These are phyloP conservation scores for Oreohelix idahoensis DNA, from an alignment of 1,140 invertebrate species.

Conservation along the genomic window DNA sequence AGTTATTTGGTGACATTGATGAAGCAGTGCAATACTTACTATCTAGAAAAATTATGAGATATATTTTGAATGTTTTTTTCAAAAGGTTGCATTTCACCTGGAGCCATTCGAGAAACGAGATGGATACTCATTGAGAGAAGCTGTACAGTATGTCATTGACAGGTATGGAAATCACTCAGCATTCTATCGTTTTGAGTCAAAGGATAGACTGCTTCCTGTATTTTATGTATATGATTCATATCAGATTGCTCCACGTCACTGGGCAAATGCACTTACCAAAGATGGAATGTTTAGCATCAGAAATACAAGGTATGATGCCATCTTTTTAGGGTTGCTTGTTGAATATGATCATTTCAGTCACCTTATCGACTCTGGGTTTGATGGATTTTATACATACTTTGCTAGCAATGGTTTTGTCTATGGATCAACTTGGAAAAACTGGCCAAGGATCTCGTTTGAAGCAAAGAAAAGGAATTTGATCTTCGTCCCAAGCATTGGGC, in stretches of 20 bases:
- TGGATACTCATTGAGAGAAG: slow-evolving; percentile 61
- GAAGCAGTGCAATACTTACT: too few species aligned
- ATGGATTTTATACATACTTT: slow-evolving; percentile 77
- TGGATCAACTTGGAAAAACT: slow-evolving; percentile 73
- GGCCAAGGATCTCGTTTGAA: slow-evolving; percentile 69
- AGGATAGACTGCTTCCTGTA: slow-evolving; percentile 68
- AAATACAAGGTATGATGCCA: slow-evolving; percentile 71
- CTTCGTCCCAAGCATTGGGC: slow-evolving; percentile 75
- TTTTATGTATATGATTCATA: slow-evolving; percentile 76
- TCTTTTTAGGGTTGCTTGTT: slow-evolving; percentile 74
- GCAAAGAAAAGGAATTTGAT: slow-evolving; percentile 67
- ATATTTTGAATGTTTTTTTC: neutral
- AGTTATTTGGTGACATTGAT: too few species aligned
- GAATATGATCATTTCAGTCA: slow-evolving; percentile 65
- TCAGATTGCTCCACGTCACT: slow-evolving; percentile 57
- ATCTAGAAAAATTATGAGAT: too few species aligned
- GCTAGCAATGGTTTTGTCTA: slow-evolving; percentile 74
- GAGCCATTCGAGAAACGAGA: slow-evolving; percentile 74
- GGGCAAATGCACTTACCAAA: slow-evolving; percentile 69
- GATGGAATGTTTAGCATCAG: slow-evolving; percentile 65
- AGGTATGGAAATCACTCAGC: slow-evolving; percentile 74
- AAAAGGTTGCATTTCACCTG: slow-evolving; percentile 73
- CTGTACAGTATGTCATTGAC: slow-evolving; percentile 71
- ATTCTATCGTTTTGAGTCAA: slow-evolving; percentile 69
- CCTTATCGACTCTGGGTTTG: slow-evolving; percentile 72